Conservation (phyloP, 2,113 vertebrate species). For the Loxodonta africana region DNA sequence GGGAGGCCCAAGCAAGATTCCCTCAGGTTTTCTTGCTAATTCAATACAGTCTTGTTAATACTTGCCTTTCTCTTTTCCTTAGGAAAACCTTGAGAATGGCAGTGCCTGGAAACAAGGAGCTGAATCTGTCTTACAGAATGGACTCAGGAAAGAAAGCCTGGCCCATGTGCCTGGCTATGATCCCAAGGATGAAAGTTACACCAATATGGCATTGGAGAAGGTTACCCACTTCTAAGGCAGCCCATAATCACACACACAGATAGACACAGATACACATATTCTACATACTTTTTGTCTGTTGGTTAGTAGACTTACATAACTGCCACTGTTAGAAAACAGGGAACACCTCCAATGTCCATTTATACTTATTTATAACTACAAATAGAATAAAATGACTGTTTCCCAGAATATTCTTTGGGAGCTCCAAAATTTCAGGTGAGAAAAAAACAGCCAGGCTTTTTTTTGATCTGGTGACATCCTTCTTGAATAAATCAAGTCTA, state of each 20-base stretch:
- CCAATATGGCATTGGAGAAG: conserved; percentile 83
- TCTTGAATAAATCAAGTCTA: conserved; percentile 18
- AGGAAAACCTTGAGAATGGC: conserved; percentile 81
- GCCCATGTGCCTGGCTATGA: conserved; percentile 76
- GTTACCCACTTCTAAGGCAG: conserved; percentile 85
- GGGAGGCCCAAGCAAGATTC: background rate
- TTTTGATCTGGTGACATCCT: background rate
- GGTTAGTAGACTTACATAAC: background rate
- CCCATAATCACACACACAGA: background rate
- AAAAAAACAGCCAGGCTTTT: background rate
- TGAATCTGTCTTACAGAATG: conserved; percentile 77
- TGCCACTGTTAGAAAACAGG: background rate
- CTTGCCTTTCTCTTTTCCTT: conserved; percentile 54
- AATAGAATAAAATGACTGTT: background rate
- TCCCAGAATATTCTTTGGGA: conserved; percentile 32
- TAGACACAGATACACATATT: fast-evolving
- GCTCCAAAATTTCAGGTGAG: background rate
- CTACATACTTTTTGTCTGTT: background rate
- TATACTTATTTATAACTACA: conserved; percentile 76
- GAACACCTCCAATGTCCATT: conserved; percentile 18
- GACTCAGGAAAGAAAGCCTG: conserved; percentile 65
- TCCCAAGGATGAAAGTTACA: conserved; percentile 85
- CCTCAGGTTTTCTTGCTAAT: background rate
- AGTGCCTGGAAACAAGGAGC: conserved; percentile 70
- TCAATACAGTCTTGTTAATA: background rate